Evolutionary conservation across 2,113 vertebrate species (phyloP).

Genomic region (Sisor rabdophorus): DNA sequence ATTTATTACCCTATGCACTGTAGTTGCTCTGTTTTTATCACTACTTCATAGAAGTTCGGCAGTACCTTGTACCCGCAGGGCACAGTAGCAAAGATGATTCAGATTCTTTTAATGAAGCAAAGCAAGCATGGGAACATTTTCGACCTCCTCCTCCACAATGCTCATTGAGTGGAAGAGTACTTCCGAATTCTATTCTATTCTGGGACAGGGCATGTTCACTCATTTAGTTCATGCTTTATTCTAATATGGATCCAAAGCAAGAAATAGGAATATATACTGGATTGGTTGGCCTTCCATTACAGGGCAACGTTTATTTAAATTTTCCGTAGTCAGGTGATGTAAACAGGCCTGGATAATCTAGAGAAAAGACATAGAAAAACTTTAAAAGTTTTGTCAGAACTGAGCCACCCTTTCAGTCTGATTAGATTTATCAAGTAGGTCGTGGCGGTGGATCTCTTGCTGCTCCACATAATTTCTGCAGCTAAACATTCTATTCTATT

Average conservation of each 20-base stretch:
- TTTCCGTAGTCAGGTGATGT: too few relatives aligned
- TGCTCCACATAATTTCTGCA: not conserved
- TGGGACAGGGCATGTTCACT: not conserved
- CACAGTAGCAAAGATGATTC: conserved; percentile 10
- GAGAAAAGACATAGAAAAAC: not conserved
- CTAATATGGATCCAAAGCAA: not conserved
- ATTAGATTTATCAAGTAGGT: not conserved
- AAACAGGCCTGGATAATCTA: not conserved
- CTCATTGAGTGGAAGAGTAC: not conserved
- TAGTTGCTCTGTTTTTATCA: not conserved
- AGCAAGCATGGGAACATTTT: conserved; percentile 21
- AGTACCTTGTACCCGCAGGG: not conserved
- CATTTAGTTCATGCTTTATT: not conserved
- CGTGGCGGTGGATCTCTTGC: not conserved
- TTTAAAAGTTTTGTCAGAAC: too few relatives aligned
- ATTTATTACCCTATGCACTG: conserved; percentile 6
- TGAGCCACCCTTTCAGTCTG: not conserved
- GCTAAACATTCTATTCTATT: not conserved
- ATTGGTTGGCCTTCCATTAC: not conserved
- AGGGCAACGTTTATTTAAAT: not conserved
- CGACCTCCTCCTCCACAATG: not conserved
- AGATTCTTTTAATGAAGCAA: conserved; percentile 12
- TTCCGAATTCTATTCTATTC: not conserved
- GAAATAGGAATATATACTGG: not conserved
- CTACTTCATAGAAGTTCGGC: not conserved